Percentiles rank a stretch among this genome's conserved stretches.
Evolutionary conservation across 2,113 vertebrate genomes (phyloP).

Genomic region (Mobula hypostoma): DNA sequence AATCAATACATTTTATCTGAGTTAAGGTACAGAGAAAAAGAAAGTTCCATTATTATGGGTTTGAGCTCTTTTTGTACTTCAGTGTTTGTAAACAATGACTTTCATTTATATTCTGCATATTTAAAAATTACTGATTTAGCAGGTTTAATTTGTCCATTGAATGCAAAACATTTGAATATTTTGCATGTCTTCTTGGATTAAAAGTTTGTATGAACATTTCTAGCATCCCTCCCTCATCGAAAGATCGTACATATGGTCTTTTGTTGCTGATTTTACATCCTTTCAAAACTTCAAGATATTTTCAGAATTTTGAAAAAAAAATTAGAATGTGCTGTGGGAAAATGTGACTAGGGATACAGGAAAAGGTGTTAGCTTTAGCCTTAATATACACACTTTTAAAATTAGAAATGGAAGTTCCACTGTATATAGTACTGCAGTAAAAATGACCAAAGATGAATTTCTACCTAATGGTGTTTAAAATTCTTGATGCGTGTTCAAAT

Average conservation of each 20-base stretch:
- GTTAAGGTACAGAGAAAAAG: not conserved
- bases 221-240: no score
- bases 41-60: not conserved
- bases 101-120: not conserved
- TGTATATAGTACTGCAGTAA: no score
- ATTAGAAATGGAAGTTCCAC: not conserved
- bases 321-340: not conserved
- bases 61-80: not conserved
- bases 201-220: not conserved
- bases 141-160: conserved; percentile 17
- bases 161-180: not conserved
- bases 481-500: not conserved
- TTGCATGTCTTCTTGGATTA: not conserved
- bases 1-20: not conserved
- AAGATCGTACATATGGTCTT: not conserved
- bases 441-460: no score
- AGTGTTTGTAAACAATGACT: not conserved
- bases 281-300: not conserved
- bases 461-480: not conserved
- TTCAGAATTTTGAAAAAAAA: not conserved
- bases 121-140: not conserved
- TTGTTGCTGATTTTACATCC: not conserved
- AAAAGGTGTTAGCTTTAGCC: not conserved
- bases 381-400: not conserved
- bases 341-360: not conserved